phyloP scores from a whole-genome alignment of 2,888 invertebrate species.

The Serripes groenlandicus region DNA sequence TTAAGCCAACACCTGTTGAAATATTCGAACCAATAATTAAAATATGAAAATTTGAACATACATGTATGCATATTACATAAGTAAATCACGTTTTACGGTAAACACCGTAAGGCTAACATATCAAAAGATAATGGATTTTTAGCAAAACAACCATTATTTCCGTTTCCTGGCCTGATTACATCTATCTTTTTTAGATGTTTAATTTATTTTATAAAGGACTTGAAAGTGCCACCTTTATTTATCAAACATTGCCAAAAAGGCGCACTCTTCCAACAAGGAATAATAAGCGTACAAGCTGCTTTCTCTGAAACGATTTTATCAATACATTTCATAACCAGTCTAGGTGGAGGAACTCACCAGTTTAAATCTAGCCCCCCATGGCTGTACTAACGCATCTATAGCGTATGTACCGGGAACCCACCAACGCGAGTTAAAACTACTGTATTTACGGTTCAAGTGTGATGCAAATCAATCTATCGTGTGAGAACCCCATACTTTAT shows the following conservation, averaged over 20 bases:
- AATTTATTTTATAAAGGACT: neutral
- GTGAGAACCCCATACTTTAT: slow-evolving; percentile 27
- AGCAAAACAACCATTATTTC: slow-evolving; percentile 8
- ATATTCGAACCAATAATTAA: no score
- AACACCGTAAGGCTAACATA: slow-evolving; percentile 1
- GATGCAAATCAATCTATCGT: slow-evolving; percentile 39
- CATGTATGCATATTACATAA: neutral
- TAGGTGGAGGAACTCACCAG: slow-evolving; percentile 43
- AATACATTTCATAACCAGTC: slow-evolving; percentile 17
- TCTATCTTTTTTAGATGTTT: neutral
- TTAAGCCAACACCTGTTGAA: slow-evolving; percentile 30
- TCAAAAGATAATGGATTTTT: neutral
- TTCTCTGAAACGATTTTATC: slow-evolving; percentile 21
- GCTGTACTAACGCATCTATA: slow-evolving; percentile 24
- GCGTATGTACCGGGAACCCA: slow-evolving; percentile 24
- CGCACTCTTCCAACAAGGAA: slow-evolving; percentile 36
- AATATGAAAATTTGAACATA: no score
- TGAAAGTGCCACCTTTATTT: neutral
- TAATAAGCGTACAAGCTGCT: slow-evolving; percentile 26
- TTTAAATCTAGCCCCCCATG: slow-evolving; percentile 22
- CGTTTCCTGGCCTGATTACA: neutral
- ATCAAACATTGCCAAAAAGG: slow-evolving; percentile 29
- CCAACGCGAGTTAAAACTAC: slow-evolving; percentile 35
- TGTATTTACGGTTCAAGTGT: slow-evolving; percentile 24
- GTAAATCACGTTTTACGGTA: neutral